Evolutionary conservation across 2,888 invertebrate species (phyloP).

Genomic region (Idaea biselata): DNA sequence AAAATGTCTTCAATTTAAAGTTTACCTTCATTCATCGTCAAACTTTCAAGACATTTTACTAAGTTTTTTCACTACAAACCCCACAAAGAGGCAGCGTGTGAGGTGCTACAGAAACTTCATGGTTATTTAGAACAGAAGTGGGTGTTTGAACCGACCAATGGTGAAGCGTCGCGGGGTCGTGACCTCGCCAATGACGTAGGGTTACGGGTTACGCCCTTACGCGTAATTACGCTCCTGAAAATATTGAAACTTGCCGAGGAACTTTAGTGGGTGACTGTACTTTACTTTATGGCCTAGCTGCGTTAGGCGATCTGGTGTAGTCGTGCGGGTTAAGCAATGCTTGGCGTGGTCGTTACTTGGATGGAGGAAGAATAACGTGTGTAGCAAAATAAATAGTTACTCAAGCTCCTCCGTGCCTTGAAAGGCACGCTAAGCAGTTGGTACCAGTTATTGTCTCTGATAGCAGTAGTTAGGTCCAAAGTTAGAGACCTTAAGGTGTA

Average conservation of each 20-base stretch:
- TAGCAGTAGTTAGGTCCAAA: too few relatives aligned
- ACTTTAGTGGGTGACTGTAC: neutral
- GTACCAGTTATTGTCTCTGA: too few relatives aligned
- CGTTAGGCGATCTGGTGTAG: too few relatives aligned
- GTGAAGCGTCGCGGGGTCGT: conserved; percentile 54
- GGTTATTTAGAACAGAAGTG: conserved; percentile 30
- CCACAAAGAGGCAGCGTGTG: neutral
- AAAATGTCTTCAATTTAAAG: too few relatives aligned
- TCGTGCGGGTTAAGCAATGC: too few relatives aligned
- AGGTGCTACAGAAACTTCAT: conserved; percentile 5
- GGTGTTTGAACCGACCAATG: conserved; percentile 52
- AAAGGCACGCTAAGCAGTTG: too few relatives aligned
- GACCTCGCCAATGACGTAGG: conserved; percentile 67
- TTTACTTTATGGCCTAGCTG: neutral
- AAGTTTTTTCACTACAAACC: neutral
- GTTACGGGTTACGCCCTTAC: conserved; percentile 51
- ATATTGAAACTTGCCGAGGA: conserved; percentile 1
- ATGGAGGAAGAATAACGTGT: too few relatives aligned
- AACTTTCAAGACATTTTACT: neutral
- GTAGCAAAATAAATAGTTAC: too few relatives aligned
- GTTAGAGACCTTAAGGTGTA: too few relatives aligned
- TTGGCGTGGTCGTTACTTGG: too few relatives aligned
- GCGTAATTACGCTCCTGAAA: conserved; percentile 27
- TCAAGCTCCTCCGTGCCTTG: too few relatives aligned
- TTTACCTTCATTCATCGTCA: too few relatives aligned